phyloP scores from a whole-genome alignment of 2,113 vertebrate genomes.

The Pelusios castaneus region DNA sequence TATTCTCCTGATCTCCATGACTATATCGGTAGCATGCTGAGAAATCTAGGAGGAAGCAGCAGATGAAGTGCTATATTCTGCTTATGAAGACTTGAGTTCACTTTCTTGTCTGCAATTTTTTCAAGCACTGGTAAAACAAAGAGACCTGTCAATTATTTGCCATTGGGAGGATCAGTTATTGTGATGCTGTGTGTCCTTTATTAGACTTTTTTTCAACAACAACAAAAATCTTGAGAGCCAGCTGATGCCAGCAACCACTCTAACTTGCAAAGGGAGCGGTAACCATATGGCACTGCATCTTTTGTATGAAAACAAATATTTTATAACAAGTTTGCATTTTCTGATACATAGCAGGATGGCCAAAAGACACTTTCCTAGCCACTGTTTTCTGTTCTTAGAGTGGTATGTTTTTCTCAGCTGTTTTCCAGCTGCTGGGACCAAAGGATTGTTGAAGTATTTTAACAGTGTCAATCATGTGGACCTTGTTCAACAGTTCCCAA shows the following conservation, averaged over 20 bases:
- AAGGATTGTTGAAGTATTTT: constrained; percentile 75
- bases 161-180: constrained; percentile 61
- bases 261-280: constrained; percentile 65
- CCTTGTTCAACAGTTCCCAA: constrained; percentile 62
- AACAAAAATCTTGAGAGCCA: constrained; percentile 38
- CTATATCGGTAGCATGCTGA: constrained; percentile 29
- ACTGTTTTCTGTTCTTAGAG: constrained; percentile 32
- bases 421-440: constrained; percentile 79
- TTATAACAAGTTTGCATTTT: constrained; percentile 77
- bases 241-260: constrained; percentile 59
- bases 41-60: constrained; percentile 54
- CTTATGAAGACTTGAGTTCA: constrained; percentile 38
- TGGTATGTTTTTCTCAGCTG: constrained; percentile 68
- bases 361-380: constrained; percentile 62
- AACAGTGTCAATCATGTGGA: constrained; percentile 66
- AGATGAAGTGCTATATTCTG: constrained; percentile 31
- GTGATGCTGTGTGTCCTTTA: constrained; percentile 56
- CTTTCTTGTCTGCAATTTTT: constrained; percentile 58
- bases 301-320: constrained; percentile 79
- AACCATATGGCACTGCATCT: constrained; percentile 74
- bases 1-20: constrained; percentile 13
- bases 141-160: constrained; percentile 54
- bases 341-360: constrained; percentile 65
- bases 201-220: constrained; percentile 49
- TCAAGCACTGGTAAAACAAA: constrained; percentile 65